These are phyloP conservation scores for Pristionchus fissidentatus DNA, from an alignment of 2,888 invertebrate genomes.

Conservation along the genomic window DNA sequence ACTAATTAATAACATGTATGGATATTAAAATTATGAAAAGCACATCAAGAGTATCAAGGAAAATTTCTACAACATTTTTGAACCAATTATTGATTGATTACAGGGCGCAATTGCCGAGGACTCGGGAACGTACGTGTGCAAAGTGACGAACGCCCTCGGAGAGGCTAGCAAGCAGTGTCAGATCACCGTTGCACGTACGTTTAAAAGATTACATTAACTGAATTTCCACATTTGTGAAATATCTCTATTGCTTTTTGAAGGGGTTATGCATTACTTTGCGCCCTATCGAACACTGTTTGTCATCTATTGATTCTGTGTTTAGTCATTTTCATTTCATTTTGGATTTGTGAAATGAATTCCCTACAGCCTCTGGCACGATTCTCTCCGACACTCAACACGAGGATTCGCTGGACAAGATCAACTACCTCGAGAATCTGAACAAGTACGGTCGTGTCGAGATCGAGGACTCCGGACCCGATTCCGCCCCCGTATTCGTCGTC, in stretches of 20 bases:
- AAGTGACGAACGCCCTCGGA: conserved; percentile 66
- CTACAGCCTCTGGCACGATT: conserved; percentile 68
- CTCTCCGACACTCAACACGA: conserved; percentile 73
- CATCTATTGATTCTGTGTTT: background rate
- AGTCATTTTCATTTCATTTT: background rate
- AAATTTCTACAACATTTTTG: background rate
- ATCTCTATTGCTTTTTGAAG: background rate
- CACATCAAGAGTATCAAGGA: background rate
- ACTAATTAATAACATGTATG: background rate
- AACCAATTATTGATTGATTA: conserved; percentile 78
- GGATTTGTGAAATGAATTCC: background rate
- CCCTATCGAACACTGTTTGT: too few relatives aligned
- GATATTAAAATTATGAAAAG: background rate
- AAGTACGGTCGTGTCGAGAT: conserved; percentile 69
- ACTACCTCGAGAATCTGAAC: conserved; percentile 77
- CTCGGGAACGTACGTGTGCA: conserved; percentile 91
- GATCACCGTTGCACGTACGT: conserved; percentile 65
- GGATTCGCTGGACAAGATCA: conserved; percentile 76
- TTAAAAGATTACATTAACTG: background rate
- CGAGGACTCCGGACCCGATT: conserved; percentile 69
- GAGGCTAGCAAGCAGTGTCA: conserved; percentile 67
- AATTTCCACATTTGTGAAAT: background rate
- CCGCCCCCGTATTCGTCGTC: conserved; percentile 64
- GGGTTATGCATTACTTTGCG: background rate
- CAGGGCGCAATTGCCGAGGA: conserved; percentile 89